Evolutionary conservation across 2,113 vertebrate species (phyloP).

Genomic region (Lasiurus borealis): DNA sequence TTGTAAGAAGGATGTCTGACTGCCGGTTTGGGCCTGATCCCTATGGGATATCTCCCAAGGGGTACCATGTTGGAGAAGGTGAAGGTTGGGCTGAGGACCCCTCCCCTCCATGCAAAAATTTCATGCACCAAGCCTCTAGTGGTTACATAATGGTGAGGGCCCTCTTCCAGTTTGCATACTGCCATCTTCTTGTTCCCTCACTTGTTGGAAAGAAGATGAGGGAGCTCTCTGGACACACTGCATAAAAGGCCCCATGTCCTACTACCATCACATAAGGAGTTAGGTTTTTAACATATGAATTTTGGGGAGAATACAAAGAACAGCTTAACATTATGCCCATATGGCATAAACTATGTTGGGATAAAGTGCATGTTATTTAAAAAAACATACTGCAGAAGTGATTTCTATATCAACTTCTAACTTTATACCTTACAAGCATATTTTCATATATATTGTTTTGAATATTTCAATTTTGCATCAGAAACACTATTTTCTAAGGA

Average conservation of each 20-base stretch:
- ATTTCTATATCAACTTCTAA: conserved; percentile 11
- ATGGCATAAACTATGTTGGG: background rate
- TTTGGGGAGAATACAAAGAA: background rate
- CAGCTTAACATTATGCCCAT: background rate
- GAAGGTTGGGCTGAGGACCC: too few species aligned
- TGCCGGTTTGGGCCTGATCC: too few species aligned
- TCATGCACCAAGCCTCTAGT: too few species aligned
- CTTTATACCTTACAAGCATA: background rate
- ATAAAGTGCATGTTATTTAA: background rate
- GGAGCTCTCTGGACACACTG: background rate
- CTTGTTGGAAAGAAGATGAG: background rate
- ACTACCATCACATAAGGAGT: background rate
- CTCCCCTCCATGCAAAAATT: too few species aligned
- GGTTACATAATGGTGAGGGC: background rate
- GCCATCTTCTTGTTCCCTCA: background rate
- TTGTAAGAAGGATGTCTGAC: too few species aligned
- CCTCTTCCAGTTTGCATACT: background rate
- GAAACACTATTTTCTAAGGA: conserved; percentile 1
- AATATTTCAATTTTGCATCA: conserved; percentile 9
- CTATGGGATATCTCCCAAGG: too few species aligned
- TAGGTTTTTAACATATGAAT: background rate
- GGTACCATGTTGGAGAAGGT: too few species aligned
- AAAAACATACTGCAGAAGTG: background rate
- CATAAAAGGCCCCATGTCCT: background rate
- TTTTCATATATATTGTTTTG: background rate